Evolutionary conservation across 1,140 invertebrate species (phyloP).

Genomic region (Anastrepha ludens): DNA sequence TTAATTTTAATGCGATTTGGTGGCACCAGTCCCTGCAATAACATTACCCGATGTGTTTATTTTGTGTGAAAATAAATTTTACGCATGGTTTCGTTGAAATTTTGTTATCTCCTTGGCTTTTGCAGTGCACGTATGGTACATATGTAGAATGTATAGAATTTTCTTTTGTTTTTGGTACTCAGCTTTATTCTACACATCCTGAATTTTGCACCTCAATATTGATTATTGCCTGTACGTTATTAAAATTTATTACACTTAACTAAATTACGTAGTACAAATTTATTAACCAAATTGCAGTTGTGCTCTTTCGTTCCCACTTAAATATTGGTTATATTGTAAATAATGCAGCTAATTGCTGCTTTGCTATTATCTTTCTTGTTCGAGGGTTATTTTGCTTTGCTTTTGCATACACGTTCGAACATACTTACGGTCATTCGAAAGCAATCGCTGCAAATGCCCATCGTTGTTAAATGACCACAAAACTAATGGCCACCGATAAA

Average conservation of each 20-base stretch:
- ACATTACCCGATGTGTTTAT: background rate
- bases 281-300: conserved; percentile 29
- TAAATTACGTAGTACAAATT: conserved; percentile 16
- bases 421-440: background rate
- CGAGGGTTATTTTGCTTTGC: background rate
- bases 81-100: background rate
- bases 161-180: background rate
- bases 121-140: background rate
- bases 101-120: background rate
- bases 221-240: conserved; percentile 12
- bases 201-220: background rate
- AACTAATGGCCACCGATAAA: background rate
- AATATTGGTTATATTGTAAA: no score
- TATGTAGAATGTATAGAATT: background rate
- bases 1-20: background rate
- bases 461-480: background rate
- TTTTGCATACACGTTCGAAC: background rate
- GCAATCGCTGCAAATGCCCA: background rate
- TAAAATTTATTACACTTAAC: conserved; percentile 51
- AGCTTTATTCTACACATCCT: background rate
- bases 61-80: conserved; percentile 29
- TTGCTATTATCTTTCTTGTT: no score
- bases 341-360: no score
- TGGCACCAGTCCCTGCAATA: background rate
- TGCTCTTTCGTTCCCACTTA: no score